Evolutionary conservation across 2,888 invertebrate species (phyloP), one percentile per base, ranked within the genome.

Genomic region (Ellobium chinense): DNA sequence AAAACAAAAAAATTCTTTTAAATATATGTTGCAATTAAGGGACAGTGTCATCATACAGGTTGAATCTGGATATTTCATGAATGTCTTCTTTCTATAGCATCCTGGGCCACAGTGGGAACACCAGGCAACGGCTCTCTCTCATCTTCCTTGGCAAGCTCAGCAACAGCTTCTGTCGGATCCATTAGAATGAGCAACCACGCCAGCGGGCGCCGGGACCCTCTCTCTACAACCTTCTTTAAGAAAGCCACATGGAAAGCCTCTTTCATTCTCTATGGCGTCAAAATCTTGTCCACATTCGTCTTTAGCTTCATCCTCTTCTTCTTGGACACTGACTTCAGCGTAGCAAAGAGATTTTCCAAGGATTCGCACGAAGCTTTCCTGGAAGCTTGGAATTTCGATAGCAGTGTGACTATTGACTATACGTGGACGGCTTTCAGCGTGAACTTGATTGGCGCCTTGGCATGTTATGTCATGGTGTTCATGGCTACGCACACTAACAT

Each of bases 401-500:
- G 34, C 24, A 60, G 62, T 29, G 31, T 75, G 3, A 14, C 63
- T 56, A 37, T 60, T 14, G 31, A 60, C 1, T 3, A 46, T 5
- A 79, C 77, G 18, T 79, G 76, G 72, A 29, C 46, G 12, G 70
- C 74, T 9, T 65, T 83, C 18, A 66, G 77, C 24, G 62, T 79
- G 39, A 76, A 70, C 5, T 34, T 83, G 7, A 63, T 78, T 24
- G 68, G 79, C 7, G 74, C 39, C 9, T 27, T 79, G 0, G 39
- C 68, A 12, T 75, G 83, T 14, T 85, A 84, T 73, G 37, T 70
- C 2, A 46, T 88, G n/a, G 87, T 84, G 3, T 83, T 87, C 72
- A 60, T 88, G 7, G 89, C 87, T 2, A 88, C 89, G 34, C 87
- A 86, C 24, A 88, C 89, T 46, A 88, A 89, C 79, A 88, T 90